Evolutionary conservation across 2,797 vertebrate species (phyloP), one percentile per base, ranked within the genome.

Genomic region (Alcedo quadribrachys): DNA sequence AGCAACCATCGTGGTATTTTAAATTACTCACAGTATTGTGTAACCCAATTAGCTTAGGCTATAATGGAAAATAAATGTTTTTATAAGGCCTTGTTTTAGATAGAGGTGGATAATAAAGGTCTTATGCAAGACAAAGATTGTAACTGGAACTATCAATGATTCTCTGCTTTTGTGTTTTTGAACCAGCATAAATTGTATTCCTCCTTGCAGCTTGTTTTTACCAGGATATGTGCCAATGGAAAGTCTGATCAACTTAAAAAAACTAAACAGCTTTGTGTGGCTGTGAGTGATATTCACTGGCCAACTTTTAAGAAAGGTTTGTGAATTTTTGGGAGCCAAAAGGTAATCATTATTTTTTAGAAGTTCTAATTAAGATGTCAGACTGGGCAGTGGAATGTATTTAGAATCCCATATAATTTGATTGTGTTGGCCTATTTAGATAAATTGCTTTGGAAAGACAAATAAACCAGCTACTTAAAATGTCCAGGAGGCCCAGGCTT

Each of bases 361-460:
- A 97, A 97, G 95, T 97, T 93, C 96, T 97, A 97, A 97, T 98
- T 97, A 97, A 94, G 94, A 97, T 94, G 96, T 97, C 95, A 96
- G 96, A 89, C 92, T 92, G 92, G 93, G 89, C 95, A 97, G 90
- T 94, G 94, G 95, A 97, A 97, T 94, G 92, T 96, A 97, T 96
- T 97, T 97, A 96, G 95, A 97, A 96, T 93, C 94, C 90, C 91
- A 91, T 95, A 97, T 97, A 97, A 97, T 97, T 97, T 97, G 96
- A 97, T 97, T 97, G 92, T 97, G 94, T 97, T 98, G 97, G 97
- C 96, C 94, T 97, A 90, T 97, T 97, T 95, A 97, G 94, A 96
- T 97, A 97, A 97, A 97, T 95, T 96, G 95, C 94, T 93, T 97
- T 96, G 97, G 96, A 98, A 98, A 98, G 96, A 97, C 92, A 97